Conservation (phyloP, 2,797 vertebrate genomes). For the Chanos chanos region DNA sequence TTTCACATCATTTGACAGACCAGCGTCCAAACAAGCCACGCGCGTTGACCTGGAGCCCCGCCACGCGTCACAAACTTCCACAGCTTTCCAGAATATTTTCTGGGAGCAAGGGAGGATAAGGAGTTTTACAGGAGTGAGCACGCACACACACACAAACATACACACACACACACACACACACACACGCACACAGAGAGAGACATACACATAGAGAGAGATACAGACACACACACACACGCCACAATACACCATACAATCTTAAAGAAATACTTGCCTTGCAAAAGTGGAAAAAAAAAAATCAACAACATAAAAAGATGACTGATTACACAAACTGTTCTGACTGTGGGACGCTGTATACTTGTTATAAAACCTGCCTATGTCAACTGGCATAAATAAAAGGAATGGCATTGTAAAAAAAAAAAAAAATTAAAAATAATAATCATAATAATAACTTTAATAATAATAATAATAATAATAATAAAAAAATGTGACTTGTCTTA, state of each 20-base stretch:
- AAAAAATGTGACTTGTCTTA: conserved; percentile 85
- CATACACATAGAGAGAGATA: too few relatives aligned
- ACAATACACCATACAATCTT: conserved; percentile 64
- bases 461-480: conserved; percentile 51
- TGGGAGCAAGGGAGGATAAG: conserved; percentile 53
- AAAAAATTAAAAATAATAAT: conserved; percentile 64
- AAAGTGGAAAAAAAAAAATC: conserved; percentile 63
- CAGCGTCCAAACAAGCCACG: conserved; percentile 49
- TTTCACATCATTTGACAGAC: conserved; percentile 72
- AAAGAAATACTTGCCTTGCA: conserved; percentile 63
- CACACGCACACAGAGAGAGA: too few relatives aligned
- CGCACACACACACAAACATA: conserved; percentile 67
- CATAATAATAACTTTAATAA: conserved; percentile 65
- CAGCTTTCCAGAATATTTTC: conserved; percentile 52
- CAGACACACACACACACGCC: conserved; percentile 64
- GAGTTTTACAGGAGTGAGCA: conserved; percentile 48
- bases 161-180: conserved; percentile 62
- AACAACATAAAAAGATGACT: conserved; percentile 60
- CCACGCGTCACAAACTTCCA: conserved; percentile 31
- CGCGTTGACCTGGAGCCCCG: conserved; percentile 32
- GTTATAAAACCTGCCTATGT: conserved; percentile 82
- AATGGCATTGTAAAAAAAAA: conserved; percentile 85
- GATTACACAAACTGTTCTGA: conserved; percentile 75
- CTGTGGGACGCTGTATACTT: conserved; percentile 64
- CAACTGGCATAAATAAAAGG: conserved; percentile 87